phyloP scores from a whole-genome alignment of 92 coral and sea anemone species.

The Bergia puertoricense region DNA sequence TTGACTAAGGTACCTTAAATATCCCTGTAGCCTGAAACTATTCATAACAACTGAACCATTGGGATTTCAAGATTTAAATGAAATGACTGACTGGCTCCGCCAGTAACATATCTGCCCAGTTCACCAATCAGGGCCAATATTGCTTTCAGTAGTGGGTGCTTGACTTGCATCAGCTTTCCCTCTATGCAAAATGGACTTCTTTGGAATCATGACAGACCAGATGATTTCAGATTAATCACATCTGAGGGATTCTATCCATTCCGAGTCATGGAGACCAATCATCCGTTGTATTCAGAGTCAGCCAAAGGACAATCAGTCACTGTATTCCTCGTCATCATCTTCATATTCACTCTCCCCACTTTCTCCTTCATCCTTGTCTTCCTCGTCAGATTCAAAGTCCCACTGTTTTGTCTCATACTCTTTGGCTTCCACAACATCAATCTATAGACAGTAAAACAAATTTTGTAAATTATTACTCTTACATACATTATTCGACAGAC shows the following conservation, averaged over 20 bases:
- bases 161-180: background rate
- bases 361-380: constrained; percentile 84
- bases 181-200: background rate
- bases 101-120: background rate
- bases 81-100: background rate
- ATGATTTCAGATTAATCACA: background rate
- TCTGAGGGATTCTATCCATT: background rate
- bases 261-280: background rate
- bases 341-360: constrained; percentile 94
- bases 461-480: background rate
- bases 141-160: background rate
- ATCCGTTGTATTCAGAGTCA: background rate
- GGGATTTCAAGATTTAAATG: background rate
- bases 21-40: background rate
- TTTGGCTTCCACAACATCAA: constrained; percentile 91
- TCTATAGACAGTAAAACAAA: constrained; percentile 47
- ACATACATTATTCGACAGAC: background rate
- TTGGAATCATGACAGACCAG: background rate
- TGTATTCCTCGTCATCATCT: constrained; percentile 88
- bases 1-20: background rate
- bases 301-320: constrained; percentile 50
- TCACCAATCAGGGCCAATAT: background rate
- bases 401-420: constrained; percentile 94
- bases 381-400: constrained; percentile 97
- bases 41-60: too few species aligned